A percentile compares a stretch with the other conserved stretches of the same genome.
phyloP scores from a whole-genome alignment of 2,113 vertebrate species.

The Pandion haliaetus region DNA sequence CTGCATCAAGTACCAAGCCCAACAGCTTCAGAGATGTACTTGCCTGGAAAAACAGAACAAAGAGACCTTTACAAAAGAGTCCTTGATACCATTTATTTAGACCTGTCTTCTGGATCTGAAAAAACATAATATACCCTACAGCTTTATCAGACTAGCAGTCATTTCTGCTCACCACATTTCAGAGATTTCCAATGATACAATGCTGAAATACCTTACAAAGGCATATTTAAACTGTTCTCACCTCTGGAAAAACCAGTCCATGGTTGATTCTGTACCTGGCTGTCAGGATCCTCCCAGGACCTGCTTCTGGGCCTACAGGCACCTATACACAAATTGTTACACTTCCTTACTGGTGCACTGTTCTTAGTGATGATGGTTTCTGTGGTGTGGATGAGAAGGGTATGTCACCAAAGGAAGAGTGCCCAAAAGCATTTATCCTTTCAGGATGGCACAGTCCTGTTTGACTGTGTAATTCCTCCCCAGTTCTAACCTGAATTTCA shows the following conservation, averaged over 20 bases:
- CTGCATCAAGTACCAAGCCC: not conserved
- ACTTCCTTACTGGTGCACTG: rapidly evolving
- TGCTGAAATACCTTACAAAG: not conserved
- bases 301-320: not conserved
- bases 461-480: not conserved
- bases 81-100: not conserved
- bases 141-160: not conserved
- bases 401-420: not conserved
- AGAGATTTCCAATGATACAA: not conserved
- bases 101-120: not conserved
- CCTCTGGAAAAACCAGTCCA: not conserved
- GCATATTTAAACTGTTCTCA: not conserved
- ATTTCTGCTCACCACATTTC: not conserved
- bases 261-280: not conserved
- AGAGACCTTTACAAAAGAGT: not conserved
- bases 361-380: not conserved
- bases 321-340: not conserved
- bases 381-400: not conserved
- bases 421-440: not conserved
- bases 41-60: not conserved
- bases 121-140: not conserved
- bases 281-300: not conserved
- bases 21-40: not conserved
- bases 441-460: not conserved
- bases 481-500: not conserved